Evolutionary conservation across 1,140 invertebrate genomes (phyloP).

Genomic region (Oryctes rhinoceros): DNA sequence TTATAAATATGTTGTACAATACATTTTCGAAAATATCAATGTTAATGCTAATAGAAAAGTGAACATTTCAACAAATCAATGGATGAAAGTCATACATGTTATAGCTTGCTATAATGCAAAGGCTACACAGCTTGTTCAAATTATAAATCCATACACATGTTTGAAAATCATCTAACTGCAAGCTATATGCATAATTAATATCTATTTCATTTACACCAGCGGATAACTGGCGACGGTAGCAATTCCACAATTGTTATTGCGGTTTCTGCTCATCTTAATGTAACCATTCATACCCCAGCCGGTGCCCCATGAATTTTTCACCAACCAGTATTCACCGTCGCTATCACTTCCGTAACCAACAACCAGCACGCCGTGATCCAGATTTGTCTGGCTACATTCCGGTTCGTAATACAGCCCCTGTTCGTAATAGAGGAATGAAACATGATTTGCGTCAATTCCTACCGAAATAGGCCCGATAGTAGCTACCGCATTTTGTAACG

Average conservation of each 20-base stretch:
- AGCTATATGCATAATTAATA: too few species aligned
- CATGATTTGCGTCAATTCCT: slow-evolving; percentile 82
- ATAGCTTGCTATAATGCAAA: too few species aligned
- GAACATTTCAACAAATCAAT: too few species aligned
- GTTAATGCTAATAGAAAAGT: too few species aligned
- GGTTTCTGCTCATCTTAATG: slow-evolving; percentile 72
- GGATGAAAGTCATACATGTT: too few species aligned
- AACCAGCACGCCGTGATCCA: slow-evolving; percentile 68
- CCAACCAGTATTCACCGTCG: slow-evolving; percentile 75
- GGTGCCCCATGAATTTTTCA: slow-evolving; percentile 81
- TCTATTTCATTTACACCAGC: slow-evolving; percentile 57
- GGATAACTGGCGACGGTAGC: slow-evolving; percentile 69
- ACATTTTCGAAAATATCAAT: too few species aligned
- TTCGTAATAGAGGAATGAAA: slow-evolving; percentile 82
- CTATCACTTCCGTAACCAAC: slow-evolving; percentile 79
- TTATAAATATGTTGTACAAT: too few species aligned
- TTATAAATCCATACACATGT: too few species aligned
- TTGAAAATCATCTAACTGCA: too few species aligned
- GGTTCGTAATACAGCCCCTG: slow-evolving; percentile 69
- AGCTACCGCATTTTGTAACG: slow-evolving; percentile 81
- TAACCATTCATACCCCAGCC: slow-evolving; percentile 78
- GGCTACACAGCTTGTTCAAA: too few species aligned
- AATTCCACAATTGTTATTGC: slow-evolving; percentile 75
- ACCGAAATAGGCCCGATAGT: slow-evolving; percentile 89
- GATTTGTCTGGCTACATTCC: slow-evolving; percentile 59